These are phyloP conservation scores for Aphaenogaster floridana DNA, from an alignment of 1,140 invertebrate species.

Conservation along the genomic window DNA sequence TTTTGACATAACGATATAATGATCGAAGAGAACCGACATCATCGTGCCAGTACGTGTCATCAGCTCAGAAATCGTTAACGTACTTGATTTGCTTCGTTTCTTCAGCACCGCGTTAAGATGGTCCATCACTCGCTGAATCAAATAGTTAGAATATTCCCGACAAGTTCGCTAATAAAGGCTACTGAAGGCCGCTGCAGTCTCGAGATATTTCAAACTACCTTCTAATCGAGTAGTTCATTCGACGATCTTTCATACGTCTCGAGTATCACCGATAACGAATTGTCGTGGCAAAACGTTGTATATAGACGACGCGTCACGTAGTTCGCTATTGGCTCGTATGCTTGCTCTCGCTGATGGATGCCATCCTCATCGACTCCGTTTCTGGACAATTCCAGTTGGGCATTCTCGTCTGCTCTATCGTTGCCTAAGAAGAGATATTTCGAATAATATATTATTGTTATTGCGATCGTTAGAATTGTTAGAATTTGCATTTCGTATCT, in stretches of 20 bases:
- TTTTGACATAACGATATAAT: constrained; percentile 24
- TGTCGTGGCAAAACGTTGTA: constrained; percentile 34
- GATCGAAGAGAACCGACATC: constrained; percentile 3
- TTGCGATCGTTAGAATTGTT: neutral
- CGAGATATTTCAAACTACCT: constrained; percentile 23
- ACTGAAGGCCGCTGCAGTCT: constrained; percentile 49
- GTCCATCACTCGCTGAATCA: constrained; percentile 12
- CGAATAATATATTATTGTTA: constrained; percentile 9
- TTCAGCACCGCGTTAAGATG: constrained; percentile 26
- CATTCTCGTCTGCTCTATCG: constrained; percentile 85
- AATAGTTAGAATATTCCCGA: constrained; percentile 24
- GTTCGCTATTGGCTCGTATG: constrained; percentile 81
- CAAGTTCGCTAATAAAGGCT: constrained; percentile 46
- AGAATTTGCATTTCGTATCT: neutral
- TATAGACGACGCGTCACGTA: constrained; percentile 43
- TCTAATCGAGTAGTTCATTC: neutral
- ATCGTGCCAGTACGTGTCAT: constrained; percentile 10
- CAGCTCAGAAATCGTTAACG: constrained; percentile 7
- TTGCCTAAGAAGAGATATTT: constrained; percentile 64
- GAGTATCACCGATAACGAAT: constrained; percentile 40
- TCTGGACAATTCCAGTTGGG: constrained; percentile 81
- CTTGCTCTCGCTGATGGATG: constrained; percentile 83
- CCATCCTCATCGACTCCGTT: constrained; percentile 83
- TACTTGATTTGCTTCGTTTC: neutral
- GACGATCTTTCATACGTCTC: constrained; percentile 35